Evolutionary conservation across 2,113 vertebrate species (phyloP), one percentile per base, ranked within the genome.

Genomic region (Polyodon spathula): DNA sequence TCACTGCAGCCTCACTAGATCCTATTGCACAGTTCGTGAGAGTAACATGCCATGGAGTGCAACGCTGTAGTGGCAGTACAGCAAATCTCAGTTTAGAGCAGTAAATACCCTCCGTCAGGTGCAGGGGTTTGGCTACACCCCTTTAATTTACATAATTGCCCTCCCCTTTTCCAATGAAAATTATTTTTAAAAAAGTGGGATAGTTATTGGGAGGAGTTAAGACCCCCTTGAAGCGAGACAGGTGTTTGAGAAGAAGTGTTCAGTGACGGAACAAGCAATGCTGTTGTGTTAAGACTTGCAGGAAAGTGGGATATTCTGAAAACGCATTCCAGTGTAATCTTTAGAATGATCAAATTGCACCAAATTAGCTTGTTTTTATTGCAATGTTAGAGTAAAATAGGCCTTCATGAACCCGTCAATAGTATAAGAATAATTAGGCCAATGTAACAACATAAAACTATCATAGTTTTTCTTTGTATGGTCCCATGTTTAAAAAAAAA

Each of bases 101-200:
- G 90, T 90, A 91, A 93, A 91, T 92, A 93, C 81, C 88, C 85
- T 73, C 78, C 15, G 88, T 95, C 93, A 95, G 93, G 93, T 94
- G 92, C 90, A 86, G 76, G 83, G 87, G 91, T 82, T 86, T 82
- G 72, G 87, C 82, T 68, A 71, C 51, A 12, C 15, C 40, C 8
- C 66, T 58, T 38, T 44, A 0, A 70, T 77, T 76, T 81, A 78
- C 84, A 84, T 82, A 27, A 76, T 59, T 54, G 60, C 61, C 54
- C 15, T 44, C 39, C 40, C 54, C 37, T 14, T 69, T 48, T 44
- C 78, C 76, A 85, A 81, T 78, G 76, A 59, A 61, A 56, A 79
- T 63, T 41, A 60, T 66, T 6, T 52, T 63, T 66, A 54, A 38
- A 17, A 58, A 56, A 11, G 58, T 8, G 12, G 54, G 1, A 40